Conservation (phyloP, 2,888 invertebrate genomes). For the Diarsia mendica region DNA sequence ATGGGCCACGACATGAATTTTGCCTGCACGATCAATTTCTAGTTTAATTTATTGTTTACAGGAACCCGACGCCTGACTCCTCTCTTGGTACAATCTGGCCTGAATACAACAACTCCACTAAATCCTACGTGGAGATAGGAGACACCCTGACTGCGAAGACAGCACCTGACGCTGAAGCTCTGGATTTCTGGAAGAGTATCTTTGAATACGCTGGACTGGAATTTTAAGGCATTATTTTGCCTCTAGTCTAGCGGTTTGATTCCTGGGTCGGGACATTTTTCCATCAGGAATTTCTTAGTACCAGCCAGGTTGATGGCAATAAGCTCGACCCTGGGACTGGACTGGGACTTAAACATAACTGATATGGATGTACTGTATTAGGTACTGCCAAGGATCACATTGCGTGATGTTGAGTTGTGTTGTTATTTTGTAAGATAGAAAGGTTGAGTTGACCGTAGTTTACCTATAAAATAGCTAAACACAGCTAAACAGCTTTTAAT, state of each 20-base stretch:
- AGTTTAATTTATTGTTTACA: background rate
- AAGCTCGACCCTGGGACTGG: too few species aligned
- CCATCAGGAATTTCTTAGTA: too few species aligned
- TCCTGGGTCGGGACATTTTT: too few species aligned
- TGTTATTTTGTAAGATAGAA: too few species aligned
- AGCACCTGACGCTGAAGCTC: conserved; percentile 62
- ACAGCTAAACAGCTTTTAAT: too few species aligned
- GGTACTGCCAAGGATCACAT: too few species aligned
- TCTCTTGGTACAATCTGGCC: conserved; percentile 72
- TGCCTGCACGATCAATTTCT: background rate
- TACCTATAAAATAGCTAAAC: background rate
- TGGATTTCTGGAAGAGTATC: conserved; percentile 75
- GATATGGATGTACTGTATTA: too few species aligned
- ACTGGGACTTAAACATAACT: too few species aligned
- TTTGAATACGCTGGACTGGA: conserved; percentile 59
- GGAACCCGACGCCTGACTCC: conserved; percentile 38
- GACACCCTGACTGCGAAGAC: conserved; percentile 68
- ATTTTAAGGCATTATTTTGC: conserved; percentile 36
- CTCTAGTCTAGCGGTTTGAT: too few species aligned
- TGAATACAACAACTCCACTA: conserved; percentile 69
- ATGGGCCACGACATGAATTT: background rate
- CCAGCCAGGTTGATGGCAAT: too few species aligned
- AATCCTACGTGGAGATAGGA: conserved; percentile 75
- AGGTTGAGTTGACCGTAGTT: background rate
- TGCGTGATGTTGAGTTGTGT: too few species aligned